Evolutionary conservation across 2,888 invertebrate species (phyloP).

Genomic region (Drosophila tripunctata): DNA sequence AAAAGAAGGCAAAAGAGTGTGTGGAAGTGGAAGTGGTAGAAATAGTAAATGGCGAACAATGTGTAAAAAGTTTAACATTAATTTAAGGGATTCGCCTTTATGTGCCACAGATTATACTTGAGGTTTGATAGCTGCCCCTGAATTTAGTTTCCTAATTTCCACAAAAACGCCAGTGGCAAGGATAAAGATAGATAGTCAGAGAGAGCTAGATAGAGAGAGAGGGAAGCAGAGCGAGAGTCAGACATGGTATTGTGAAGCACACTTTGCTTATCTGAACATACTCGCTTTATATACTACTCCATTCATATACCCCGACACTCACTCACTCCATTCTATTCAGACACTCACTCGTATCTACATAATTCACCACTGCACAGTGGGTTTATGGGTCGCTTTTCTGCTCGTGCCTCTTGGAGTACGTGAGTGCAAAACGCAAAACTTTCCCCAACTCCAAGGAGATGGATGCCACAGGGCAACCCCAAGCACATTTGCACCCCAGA

Average conservation of each 20-base stretch:
- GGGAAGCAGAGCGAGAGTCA: too few relatives aligned
- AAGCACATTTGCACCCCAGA: constrained; percentile 3
- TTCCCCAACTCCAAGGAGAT: constrained; percentile 35
- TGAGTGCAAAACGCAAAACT: constrained; percentile 41
- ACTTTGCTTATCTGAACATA: constrained; percentile 64
- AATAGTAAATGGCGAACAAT: neutral
- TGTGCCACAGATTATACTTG: constrained; percentile 28
- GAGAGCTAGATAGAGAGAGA: too few relatives aligned
- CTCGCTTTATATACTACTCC: constrained; percentile 29
- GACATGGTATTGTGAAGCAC: constrained; percentile 30
- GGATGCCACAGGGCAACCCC: neutral
- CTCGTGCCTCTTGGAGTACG: constrained; percentile 6
- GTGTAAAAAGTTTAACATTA: constrained; percentile 32
- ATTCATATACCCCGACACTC: constrained; percentile 3
- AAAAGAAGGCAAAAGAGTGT: neutral
- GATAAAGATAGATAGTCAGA: constrained; percentile 10
- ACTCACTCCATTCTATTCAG: neutral
- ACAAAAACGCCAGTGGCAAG: constrained; percentile 19
- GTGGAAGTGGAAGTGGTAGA: too few relatives aligned
- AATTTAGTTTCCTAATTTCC: constrained; percentile 29
- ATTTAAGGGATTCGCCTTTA: constrained; percentile 37
- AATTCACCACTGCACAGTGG: constrained; percentile 27
- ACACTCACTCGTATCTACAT: constrained; percentile 37
- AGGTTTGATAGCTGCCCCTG: constrained; percentile 13
- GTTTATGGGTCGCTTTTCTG: constrained; percentile 27